Evolutionary conservation across 2,797 vertebrate genomes (phyloP).

Genomic region (Xiphorhynchus erythropygius): DNA sequence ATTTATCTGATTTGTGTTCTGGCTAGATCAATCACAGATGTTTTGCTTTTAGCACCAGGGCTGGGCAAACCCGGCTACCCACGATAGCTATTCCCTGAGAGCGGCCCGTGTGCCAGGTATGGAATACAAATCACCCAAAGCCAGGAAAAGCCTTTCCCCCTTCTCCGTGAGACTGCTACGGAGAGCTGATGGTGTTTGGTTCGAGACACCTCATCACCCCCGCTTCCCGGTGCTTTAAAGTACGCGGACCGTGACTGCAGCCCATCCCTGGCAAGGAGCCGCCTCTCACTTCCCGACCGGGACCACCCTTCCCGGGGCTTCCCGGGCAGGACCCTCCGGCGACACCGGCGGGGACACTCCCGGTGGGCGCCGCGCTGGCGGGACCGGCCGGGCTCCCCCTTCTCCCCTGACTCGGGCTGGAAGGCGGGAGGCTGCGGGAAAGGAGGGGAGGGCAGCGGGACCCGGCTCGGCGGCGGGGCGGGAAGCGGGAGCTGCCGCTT

Average conservation of each 20-base stretch:
- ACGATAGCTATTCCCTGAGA: rapidly evolving
- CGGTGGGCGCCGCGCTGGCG: rapidly evolving
- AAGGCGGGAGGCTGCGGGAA: not conserved
- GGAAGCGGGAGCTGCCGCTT: not conserved
- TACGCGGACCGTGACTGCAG: not conserved
- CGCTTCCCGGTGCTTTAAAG: not conserved
- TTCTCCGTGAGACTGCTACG: not conserved
- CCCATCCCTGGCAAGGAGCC: rapidly evolving
- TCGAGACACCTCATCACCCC: not conserved
- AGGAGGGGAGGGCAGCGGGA: rapidly evolving
- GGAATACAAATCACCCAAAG: not conserved
- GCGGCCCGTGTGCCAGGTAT: not conserved
- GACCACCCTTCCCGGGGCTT: too few species aligned
- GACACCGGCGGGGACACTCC: not conserved
- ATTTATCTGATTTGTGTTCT: not conserved
- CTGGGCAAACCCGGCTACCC: not conserved
- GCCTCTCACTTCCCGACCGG: not conserved
- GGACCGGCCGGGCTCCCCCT: rapidly evolving
- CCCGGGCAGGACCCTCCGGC: not conserved
- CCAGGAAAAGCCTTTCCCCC: not conserved
- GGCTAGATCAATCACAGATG: not conserved
- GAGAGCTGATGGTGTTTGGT: not conserved
- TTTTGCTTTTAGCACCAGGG: not conserved
- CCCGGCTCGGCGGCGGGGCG: too few species aligned
- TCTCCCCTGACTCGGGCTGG: not conserved